Percentiles rank a stretch among this genome's conserved stretches.
phyloP scores from a whole-genome alignment of 2,797 vertebrate genomes.

The Busarellus nigricollis region DNA sequence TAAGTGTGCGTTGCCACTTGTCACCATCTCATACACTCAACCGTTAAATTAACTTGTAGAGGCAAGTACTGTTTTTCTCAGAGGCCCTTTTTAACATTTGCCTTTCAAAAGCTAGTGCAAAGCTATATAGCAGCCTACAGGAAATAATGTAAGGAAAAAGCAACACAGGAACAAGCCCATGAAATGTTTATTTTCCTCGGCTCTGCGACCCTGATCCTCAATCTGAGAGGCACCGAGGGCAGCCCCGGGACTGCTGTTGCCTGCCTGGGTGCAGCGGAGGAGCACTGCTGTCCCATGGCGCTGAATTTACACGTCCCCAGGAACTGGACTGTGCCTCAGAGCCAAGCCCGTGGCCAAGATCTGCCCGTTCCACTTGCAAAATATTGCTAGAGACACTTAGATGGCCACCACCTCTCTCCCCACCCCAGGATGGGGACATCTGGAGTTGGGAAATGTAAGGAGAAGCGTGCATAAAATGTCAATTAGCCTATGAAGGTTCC shows the following conservation, averaged over 20 bases:
- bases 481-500: not conserved
- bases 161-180: not conserved
- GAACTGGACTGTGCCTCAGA: not conserved
- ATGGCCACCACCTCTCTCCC: not conserved
- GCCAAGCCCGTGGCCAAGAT: not conserved
- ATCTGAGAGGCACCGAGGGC: not conserved
- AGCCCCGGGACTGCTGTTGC: not conserved
- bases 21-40: not conserved
- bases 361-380: not conserved
- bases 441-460: not conserved
- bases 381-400: not conserved
- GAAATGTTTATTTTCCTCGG: not conserved
- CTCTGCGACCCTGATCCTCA: not conserved
- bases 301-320: not conserved
- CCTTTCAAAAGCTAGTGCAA: not conserved
- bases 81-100: not conserved
- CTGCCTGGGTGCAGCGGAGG: not conserved
- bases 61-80: not conserved
- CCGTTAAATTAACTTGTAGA: not conserved
- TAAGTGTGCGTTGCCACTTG: not conserved
- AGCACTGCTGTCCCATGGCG: not conserved
- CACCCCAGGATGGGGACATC: rapidly evolving
- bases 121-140: not conserved
- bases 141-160: not conserved
- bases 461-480: not conserved